These are phyloP conservation scores for Orchestes rusci DNA, from an alignment of 2,888 invertebrate species.

Conservation along the genomic window DNA sequence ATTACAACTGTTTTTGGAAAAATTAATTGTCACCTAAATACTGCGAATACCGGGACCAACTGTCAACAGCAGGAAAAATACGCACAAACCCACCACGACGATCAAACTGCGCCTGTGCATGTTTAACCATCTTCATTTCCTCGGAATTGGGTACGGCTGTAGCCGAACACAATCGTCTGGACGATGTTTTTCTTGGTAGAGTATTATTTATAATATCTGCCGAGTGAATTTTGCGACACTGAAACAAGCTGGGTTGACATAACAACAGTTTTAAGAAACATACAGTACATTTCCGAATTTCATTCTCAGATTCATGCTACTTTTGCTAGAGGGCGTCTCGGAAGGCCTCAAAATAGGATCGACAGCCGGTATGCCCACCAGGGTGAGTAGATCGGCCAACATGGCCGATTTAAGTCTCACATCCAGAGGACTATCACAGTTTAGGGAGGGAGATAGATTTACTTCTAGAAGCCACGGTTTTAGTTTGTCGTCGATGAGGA, in stretches of 20 bases:
- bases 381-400: slow-evolving; percentile 83
- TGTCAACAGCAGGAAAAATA: slow-evolving; percentile 84
- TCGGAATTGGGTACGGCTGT: slow-evolving; percentile 57
- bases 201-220: slow-evolving; percentile 56
- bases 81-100: slow-evolving; percentile 82
- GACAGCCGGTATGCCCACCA: slow-evolving; percentile 79
- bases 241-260: too few species aligned
- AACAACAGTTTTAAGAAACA: too few species aligned
- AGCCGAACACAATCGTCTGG: slow-evolving; percentile 34
- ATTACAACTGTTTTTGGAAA: too few species aligned
- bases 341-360: slow-evolving; percentile 54
- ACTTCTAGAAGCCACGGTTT: slow-evolving; percentile 96
- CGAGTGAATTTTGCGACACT: slow-evolving; percentile 67
- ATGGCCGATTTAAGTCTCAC: slow-evolving; percentile 88
- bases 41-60: slow-evolving; percentile 76
- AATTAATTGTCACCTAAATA: slow-evolving; percentile 67
- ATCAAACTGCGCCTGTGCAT: slow-evolving; percentile 70
- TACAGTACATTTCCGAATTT: slow-evolving; percentile 39
- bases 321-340: slow-evolving; percentile 23
- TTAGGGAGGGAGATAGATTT: slow-evolving; percentile 85
- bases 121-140: slow-evolving; percentile 68
- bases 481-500: slow-evolving; percentile 81
- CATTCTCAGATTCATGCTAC: slow-evolving; percentile 33
- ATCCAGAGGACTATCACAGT: slow-evolving; percentile 90
- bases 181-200: slow-evolving; percentile 35